Conservation (phyloP, 2,888 invertebrate genomes). For the Chrysolina americana region DNA sequence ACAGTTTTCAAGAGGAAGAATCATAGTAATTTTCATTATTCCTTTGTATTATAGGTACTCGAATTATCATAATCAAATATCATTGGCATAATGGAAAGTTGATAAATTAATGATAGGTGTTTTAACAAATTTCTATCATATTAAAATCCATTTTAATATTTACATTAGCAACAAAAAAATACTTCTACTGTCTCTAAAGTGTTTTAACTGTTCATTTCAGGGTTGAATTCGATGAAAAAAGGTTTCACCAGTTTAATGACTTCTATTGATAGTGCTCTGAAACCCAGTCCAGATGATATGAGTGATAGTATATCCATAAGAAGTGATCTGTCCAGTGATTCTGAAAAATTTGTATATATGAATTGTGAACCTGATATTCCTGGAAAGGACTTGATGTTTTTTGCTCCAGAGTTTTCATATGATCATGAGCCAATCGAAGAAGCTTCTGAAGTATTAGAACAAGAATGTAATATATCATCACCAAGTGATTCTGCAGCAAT, state of each 20-base stretch:
- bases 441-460: slow-evolving; percentile 88
- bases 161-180: background rate
- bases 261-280: slow-evolving; percentile 86
- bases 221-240: slow-evolving; percentile 85
- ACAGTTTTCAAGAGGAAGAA: too few relatives aligned
- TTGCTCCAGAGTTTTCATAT: slow-evolving; percentile 64
- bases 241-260: slow-evolving; percentile 88
- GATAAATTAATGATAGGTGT: too few relatives aligned
- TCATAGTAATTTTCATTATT: too few relatives aligned
- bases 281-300: slow-evolving; percentile 80
- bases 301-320: slow-evolving; percentile 83
- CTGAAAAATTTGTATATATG: slow-evolving; percentile 86
- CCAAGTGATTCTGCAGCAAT: slow-evolving; percentile 1
- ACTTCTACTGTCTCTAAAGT: background rate
- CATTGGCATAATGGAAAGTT: too few relatives aligned
- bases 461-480: slow-evolving; percentile 66
- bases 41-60: too few relatives aligned
- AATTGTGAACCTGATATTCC: slow-evolving; percentile 77
- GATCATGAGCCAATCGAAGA: slow-evolving; percentile 77
- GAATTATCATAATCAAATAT: too few relatives aligned
- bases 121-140: too few relatives aligned
- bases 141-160: background rate
- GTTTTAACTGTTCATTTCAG: slow-evolving; percentile 62
- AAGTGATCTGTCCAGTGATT: slow-evolving; percentile 91
- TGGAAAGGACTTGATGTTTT: slow-evolving; percentile 81